Percentiles rank a stretch among this genome's conserved stretches.
Conservation (phyloP, 2,797 vertebrate species). For the Spinibarbus caldwelli region DNA sequence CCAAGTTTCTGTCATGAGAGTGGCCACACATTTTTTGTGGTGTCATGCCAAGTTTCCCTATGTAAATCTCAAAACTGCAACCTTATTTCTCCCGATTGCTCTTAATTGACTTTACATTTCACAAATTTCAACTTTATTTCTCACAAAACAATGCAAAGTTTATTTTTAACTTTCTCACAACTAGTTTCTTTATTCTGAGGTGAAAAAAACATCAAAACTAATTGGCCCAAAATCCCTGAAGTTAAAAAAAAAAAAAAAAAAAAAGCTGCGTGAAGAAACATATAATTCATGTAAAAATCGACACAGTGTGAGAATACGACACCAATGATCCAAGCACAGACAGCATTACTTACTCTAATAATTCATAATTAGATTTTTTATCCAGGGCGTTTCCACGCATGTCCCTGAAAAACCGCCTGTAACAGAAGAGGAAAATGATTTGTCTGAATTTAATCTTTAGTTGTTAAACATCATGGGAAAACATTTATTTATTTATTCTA, state of each 20-base stretch:
- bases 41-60: neutral
- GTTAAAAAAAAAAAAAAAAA: neutral
- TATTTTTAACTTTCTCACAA: neutral
- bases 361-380: constrained; percentile 99
- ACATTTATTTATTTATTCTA: neutral
- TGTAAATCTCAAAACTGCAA: neutral
- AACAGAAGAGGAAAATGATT: constrained; percentile 46
- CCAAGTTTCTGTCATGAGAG: neutral
- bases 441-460: neutral
- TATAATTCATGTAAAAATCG: neutral
- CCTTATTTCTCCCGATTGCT: too few relatives aligned
- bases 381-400: constrained; percentile 98
- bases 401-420: constrained; percentile 95
- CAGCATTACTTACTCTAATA: constrained; percentile 90
- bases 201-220: neutral
- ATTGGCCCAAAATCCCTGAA: neutral
- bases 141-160: neutral
- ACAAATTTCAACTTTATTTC: neutral
- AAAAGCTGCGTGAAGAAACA: neutral
- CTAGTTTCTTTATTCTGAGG: too few relatives aligned
- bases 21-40: neutral
- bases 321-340: neutral
- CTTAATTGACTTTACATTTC: neutral
- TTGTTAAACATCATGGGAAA: neutral
- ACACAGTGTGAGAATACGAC: neutral